Percentiles rank a stretch among this genome's conserved stretches.
These are phyloP conservation scores for Pipistrellus kuhlii DNA, from an alignment of 2,797 vertebrate genomes.

Conservation along the genomic window DNA sequence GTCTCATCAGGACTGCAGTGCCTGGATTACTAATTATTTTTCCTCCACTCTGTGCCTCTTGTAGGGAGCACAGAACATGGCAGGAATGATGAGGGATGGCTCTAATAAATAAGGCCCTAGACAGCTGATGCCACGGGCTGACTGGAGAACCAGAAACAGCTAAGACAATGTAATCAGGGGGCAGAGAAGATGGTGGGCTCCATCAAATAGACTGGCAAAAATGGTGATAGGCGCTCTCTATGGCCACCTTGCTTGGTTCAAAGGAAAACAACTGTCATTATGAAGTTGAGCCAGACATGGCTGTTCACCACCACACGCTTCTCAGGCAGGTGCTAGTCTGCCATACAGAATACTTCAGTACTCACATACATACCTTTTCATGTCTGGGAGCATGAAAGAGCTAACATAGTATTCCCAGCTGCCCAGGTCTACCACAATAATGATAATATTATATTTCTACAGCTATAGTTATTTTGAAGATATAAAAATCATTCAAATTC, in stretches of 20 bases:
- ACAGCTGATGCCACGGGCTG: constrained; percentile 25
- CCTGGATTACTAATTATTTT: constrained; percentile 86
- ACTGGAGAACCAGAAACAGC: not conserved
- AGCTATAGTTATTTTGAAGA: not conserved
- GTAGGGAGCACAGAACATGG: constrained; percentile 67
- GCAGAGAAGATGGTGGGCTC: not conserved
- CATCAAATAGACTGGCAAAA: not conserved
- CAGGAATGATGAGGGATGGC: constrained; percentile 64
- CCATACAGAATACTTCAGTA: not conserved
- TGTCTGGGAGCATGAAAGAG: not conserved
- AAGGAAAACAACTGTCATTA: constrained; percentile 14
- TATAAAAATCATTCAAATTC: not conserved
- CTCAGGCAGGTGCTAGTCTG: not conserved
- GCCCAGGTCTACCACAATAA: not conserved
- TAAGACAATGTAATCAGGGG: constrained; percentile 27
- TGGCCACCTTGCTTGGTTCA: not conserved
- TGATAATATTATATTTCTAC: not conserved
- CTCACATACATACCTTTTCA: not conserved
- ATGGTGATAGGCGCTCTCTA: not conserved
- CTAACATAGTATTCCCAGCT: not conserved
- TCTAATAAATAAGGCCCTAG: constrained; percentile 70
- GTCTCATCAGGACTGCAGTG: constrained; percentile 84
- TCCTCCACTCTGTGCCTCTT: constrained; percentile 76
- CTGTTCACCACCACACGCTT: not conserved
- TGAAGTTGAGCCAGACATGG: not conserved